Conservation (phyloP, 2,797 vertebrate genomes). For the Vultur gryphus region DNA sequence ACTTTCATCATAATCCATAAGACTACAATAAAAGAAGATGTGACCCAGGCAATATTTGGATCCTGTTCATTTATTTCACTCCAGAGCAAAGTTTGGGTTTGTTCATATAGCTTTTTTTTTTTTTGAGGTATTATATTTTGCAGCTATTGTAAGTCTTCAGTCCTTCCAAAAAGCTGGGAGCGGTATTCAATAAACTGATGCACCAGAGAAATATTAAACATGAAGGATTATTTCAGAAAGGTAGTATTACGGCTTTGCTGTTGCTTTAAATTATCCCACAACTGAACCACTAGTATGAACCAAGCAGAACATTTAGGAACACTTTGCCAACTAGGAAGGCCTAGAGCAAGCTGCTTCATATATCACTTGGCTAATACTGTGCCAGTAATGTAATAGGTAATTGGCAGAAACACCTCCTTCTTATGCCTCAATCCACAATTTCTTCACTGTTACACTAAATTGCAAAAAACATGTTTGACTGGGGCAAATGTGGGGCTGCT, state of each 20-base stretch:
- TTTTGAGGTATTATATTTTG: not conserved
- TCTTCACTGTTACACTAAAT: not conserved
- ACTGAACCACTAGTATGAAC: not conserved
- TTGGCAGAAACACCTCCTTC: not conserved
- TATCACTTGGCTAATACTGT: not conserved
- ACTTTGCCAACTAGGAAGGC: slow-evolving; percentile 27
- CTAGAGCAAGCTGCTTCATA: slow-evolving; percentile 50
- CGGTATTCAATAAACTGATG: not conserved
- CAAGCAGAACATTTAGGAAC: slow-evolving; percentile 7
- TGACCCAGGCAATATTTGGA: not conserved
- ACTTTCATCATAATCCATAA: not conserved
- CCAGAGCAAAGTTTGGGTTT: not conserved
- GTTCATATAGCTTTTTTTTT: not conserved
- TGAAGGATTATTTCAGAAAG: not conserved
- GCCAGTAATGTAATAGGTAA: not conserved
- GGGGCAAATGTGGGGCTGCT: not conserved
- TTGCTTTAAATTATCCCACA: slow-evolving; percentile 10
- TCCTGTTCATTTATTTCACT: not conserved
- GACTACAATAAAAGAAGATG: not conserved
- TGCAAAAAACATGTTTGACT: not conserved
- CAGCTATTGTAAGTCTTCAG: not conserved
- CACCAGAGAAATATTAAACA: not conserved
- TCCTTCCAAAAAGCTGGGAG: not conserved
- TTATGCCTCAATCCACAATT: not conserved
- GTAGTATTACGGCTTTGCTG: not conserved